phyloP scores from a whole-genome alignment of 2,797 vertebrate genomes.

The Centroberyx gerrardi region DNA sequence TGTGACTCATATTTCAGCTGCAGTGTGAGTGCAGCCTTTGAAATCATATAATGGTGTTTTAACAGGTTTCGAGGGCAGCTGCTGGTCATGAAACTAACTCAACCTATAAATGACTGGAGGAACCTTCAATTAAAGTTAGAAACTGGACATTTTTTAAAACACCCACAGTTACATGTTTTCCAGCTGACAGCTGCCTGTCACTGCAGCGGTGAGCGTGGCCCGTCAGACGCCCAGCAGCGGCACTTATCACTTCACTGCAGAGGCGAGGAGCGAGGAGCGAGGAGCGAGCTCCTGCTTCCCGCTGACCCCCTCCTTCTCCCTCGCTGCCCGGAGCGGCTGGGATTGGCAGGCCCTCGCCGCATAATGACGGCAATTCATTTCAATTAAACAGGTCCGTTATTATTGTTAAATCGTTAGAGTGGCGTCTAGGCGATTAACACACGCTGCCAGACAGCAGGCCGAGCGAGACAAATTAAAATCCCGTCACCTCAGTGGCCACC shows the following conservation, averaged over 20 bases:
- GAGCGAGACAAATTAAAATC: constrained; percentile 74
- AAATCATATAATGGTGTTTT: too few relatives aligned
- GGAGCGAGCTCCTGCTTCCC: constrained; percentile 25
- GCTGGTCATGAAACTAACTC: too few relatives aligned
- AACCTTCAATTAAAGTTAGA: too few relatives aligned
- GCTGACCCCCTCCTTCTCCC: constrained; percentile 36
- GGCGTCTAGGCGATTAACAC: constrained; percentile 73
- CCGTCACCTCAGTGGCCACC: constrained; percentile 40
- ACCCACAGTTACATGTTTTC: neutral
- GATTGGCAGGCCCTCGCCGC: constrained; percentile 70
- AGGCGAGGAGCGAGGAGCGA: constrained; percentile 9
- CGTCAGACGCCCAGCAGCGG: constrained; percentile 32
- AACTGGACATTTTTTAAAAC: too few relatives aligned
- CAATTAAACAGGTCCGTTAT: constrained; percentile 79
- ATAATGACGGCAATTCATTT: constrained; percentile 81
- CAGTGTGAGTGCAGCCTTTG: too few relatives aligned
- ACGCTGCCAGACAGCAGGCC: constrained; percentile 55
- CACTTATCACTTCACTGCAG: constrained; percentile 61
- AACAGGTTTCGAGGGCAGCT: too few relatives aligned
- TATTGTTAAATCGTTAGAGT: constrained; percentile 74
- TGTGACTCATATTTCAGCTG: too few relatives aligned
- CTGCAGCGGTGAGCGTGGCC: constrained; percentile 9
- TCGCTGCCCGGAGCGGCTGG: constrained; percentile 41
- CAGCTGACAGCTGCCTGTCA: constrained; percentile 40
- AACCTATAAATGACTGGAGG: too few relatives aligned